These are phyloP conservation scores for Brachyhypopomus occidentalis DNA, from an alignment of 2,113 vertebrate species.

Conservation along the genomic window DNA sequence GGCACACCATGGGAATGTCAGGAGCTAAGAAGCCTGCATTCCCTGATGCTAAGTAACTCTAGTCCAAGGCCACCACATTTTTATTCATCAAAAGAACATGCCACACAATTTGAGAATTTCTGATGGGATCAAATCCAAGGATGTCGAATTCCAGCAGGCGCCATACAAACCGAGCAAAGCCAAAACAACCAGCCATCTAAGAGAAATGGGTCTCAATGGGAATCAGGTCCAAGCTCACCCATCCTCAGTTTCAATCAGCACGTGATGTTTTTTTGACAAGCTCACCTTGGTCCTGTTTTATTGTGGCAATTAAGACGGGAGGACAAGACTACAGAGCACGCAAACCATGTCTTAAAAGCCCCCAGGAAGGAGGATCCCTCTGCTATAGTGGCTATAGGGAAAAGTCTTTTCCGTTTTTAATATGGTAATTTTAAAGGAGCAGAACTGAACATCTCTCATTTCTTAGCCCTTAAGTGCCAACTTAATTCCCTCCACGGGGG, in stretches of 20 bases:
- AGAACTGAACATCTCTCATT: conserved; percentile 43
- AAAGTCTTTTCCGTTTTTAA: not conserved
- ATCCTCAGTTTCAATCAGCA: not conserved
- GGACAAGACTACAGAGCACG: not conserved
- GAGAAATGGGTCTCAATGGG: not conserved
- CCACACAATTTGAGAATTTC: not conserved
- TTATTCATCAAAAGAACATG: not conserved
- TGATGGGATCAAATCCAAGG: conserved; percentile 1
- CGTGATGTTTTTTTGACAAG: not conserved
- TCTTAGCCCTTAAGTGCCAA: conserved; percentile 53
- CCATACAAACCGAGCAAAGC: not conserved
- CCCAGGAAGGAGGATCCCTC: not conserved
- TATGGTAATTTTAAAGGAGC: conserved; percentile 38
- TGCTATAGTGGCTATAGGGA: not conserved
- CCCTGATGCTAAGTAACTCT: not conserved
- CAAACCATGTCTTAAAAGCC: not conserved
- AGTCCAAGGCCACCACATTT: not conserved
- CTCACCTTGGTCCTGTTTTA: not conserved
- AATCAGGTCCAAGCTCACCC: not conserved
- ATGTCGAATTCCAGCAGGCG: not conserved
- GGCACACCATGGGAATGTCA: not conserved
- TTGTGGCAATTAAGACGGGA: not conserved
- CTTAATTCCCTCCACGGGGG: conserved; percentile 46
- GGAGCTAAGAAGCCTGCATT: not conserved
- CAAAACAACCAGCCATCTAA: not conserved